Evolutionary conservation across 1,140 invertebrate species (phyloP).

Genomic region (Subanguina moxae): DNA sequence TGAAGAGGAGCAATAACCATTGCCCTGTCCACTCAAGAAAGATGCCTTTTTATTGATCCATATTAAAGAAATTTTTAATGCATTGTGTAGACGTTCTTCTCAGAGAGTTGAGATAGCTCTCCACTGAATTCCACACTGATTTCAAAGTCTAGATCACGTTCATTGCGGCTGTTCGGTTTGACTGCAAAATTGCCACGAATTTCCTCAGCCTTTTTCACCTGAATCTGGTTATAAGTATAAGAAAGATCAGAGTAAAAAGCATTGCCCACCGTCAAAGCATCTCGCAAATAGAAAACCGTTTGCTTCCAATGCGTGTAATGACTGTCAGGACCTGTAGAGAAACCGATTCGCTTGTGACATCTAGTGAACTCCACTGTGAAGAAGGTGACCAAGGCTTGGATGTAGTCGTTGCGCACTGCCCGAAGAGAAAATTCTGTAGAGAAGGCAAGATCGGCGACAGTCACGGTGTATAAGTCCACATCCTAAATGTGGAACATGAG

Average conservation of each 20-base stretch:
- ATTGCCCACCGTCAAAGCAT: conserved; percentile 66
- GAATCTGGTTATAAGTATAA: neutral
- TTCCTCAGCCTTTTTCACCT: conserved; percentile 70
- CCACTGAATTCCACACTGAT: conserved; percentile 90
- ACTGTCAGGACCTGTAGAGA: conserved; percentile 89
- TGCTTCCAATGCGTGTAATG: conserved; percentile 77
- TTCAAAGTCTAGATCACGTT: conserved; percentile 88
- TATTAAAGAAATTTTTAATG: no score
- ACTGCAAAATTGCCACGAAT: conserved; percentile 80
- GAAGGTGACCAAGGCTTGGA: conserved; percentile 94
- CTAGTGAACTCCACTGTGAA: conserved; percentile 99
- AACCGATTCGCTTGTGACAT: conserved; percentile 96
- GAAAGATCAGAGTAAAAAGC: neutral
- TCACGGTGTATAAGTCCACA: conserved; percentile 94
- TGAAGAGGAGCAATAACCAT: no score
- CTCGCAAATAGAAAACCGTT: conserved; percentile 96
- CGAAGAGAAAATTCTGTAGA: conserved; percentile 78
- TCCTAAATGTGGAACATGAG: conserved; percentile 84
- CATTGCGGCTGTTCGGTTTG: conserved; percentile 87
- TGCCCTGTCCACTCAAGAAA: no score
- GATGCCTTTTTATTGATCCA: no score
- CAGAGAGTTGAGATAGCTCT: conserved; percentile 80
- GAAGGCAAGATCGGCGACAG: conserved; percentile 87
- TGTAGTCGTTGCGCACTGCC: conserved; percentile 87
- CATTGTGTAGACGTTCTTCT: conserved; percentile 90